Evolutionary conservation across 2,888 invertebrate species (phyloP).

Genomic region (Tubiluchus corallicola): DNA sequence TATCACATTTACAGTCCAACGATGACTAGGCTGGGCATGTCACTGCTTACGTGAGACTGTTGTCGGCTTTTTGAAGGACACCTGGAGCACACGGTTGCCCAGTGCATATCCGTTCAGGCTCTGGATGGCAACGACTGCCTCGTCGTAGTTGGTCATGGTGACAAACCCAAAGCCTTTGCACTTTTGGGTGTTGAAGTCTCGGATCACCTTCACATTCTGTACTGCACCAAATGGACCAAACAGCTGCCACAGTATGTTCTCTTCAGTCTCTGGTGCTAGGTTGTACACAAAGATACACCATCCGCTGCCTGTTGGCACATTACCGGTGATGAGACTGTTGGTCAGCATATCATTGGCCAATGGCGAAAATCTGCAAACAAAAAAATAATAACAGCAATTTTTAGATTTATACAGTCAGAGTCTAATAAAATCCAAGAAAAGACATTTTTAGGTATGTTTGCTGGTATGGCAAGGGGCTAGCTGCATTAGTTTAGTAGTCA

Average conservation of each 20-base stretch:
- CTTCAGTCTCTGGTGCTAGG: constrained; percentile 74
- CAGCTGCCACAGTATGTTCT: constrained; percentile 75
- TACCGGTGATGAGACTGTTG: constrained; percentile 16
- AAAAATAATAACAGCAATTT: constrained; percentile 8
- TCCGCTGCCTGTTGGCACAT: constrained; percentile 37
- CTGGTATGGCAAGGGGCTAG: no score
- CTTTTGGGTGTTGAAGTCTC: constrained; percentile 85
- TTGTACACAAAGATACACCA: constrained; percentile 88
- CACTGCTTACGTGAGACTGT: no score
- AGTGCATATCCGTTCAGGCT: constrained; percentile 87
- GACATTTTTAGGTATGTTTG: no score
- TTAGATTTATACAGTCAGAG: constrained; percentile 13
- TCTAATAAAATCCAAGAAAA: no score
- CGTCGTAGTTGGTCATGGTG: constrained; percentile 95
- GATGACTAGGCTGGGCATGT: no score
- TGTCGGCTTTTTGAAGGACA: constrained; percentile 66
- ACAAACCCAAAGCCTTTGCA: constrained; percentile 97
- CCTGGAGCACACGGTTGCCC: constrained; percentile 84
- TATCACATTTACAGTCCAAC: no score
- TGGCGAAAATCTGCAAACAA: neutral
- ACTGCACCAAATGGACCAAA: constrained; percentile 96
- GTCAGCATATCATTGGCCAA: constrained; percentile 12
- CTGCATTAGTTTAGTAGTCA: no score
- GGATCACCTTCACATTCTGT: constrained; percentile 81
- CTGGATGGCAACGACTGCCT: constrained; percentile 86